Evolutionary conservation across 2,888 invertebrate genomes (phyloP).

Genomic region (Malthinus flaveolus): DNA sequence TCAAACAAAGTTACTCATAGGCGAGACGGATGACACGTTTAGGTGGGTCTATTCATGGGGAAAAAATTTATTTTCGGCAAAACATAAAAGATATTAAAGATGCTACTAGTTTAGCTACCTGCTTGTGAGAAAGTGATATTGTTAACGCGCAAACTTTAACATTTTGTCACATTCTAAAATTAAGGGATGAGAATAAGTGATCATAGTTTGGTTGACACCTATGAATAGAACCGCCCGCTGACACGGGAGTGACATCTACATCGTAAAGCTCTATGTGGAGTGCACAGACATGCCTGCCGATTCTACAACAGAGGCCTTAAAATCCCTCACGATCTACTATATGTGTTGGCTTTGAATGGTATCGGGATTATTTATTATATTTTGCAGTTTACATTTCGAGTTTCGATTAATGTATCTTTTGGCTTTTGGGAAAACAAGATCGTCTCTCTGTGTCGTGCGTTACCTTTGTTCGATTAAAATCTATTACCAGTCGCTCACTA

Average conservation of each 20-base stretch:
- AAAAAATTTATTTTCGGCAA: constrained; percentile 37
- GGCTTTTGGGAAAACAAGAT: constrained; percentile 7
- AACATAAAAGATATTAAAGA: constrained; percentile 39
- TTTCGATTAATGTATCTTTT: constrained; percentile 6
- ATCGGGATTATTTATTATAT: constrained; percentile 2
- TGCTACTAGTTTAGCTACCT: constrained; percentile 41
- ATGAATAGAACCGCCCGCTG: constrained; percentile 49
- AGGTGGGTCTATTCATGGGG: too few species aligned
- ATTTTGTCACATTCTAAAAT: constrained; percentile 32
- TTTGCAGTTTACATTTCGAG: constrained; percentile 3
- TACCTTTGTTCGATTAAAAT: too few species aligned
- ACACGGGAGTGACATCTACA: constrained; percentile 49
- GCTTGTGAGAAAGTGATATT: constrained; percentile 31
- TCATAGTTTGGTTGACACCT: constrained; percentile 51
- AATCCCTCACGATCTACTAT: constrained; percentile 24
- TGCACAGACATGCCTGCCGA: constrained; percentile 43
- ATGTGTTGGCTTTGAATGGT: constrained; percentile 19
- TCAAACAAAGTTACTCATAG: too few species aligned
- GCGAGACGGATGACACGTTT: neutral
- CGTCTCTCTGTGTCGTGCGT: neutral
- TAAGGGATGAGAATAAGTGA: constrained; percentile 48
- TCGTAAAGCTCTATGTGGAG: constrained; percentile 47
- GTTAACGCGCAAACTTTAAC: constrained; percentile 1
- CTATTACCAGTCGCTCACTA: neutral
- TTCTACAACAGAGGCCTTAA: constrained; percentile 4